Evolutionary conservation across 2,888 invertebrate species (phyloP).

Genomic region (Exocentrus adspersus): DNA sequence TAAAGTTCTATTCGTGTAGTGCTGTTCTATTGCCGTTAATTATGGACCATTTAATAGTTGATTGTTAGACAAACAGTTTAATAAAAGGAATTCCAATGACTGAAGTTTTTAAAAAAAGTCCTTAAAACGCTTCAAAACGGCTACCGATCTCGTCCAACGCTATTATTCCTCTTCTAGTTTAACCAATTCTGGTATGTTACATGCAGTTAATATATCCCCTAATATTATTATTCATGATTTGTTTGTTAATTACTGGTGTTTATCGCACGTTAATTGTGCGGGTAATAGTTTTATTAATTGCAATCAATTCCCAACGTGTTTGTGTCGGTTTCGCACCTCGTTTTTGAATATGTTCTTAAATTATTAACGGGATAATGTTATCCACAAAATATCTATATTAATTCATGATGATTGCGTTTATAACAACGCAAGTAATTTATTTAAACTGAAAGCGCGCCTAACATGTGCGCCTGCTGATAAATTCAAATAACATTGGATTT

Average conservation of each 20-base stretch:
- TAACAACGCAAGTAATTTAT: no score
- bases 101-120: constrained; percentile 34
- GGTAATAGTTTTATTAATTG: constrained; percentile 20
- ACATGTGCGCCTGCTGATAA: no score
- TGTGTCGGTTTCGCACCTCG: background rate
- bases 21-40: constrained; percentile 38
- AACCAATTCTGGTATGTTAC: constrained; percentile 49
- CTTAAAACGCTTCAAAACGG: constrained; percentile 44
- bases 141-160: constrained; percentile 43
- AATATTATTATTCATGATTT: constrained; percentile 15
- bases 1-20: constrained; percentile 12
- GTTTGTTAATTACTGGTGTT: constrained; percentile 17
- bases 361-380: no score
- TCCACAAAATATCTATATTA: no score
- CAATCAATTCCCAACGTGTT: constrained; percentile 2
- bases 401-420: no score
- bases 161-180: constrained; percentile 44
- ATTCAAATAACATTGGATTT: no score
- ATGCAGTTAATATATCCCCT: constrained; percentile 11
- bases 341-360: constrained; percentile 2
- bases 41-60: constrained; percentile 40
- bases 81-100: constrained; percentile 36
- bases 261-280: constrained; percentile 19
- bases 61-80: constrained; percentile 47
- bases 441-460: no score